phyloP scores from a whole-genome alignment of 1,140 invertebrate species.

The Bombus sibiricus region DNA sequence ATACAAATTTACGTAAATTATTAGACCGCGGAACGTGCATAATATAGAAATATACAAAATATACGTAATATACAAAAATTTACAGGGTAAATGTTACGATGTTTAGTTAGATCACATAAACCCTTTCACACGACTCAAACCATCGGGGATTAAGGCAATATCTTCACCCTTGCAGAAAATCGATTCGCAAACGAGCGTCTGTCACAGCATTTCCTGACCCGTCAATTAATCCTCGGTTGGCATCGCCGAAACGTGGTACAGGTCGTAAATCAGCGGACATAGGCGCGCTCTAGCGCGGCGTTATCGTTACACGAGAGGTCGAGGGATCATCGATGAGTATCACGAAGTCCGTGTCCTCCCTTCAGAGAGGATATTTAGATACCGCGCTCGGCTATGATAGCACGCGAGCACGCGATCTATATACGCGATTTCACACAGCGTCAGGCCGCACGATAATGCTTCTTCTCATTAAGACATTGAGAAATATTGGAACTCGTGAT shows the following conservation, averaged over 20 bases:
- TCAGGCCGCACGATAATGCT: conserved; percentile 58
- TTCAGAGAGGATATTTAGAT: conserved; percentile 50
- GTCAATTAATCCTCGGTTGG: conserved; percentile 14
- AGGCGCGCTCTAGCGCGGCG: neutral
- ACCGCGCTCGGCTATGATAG: conserved; percentile 43
- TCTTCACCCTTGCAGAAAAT: neutral
- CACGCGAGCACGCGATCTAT: conserved; percentile 63
- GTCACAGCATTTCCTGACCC: neutral
- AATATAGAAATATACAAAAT: too few species aligned
- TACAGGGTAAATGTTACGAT: too few species aligned
- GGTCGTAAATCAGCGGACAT: conserved; percentile 24
- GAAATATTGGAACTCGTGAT: conserved; percentile 68
- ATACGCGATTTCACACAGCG: conserved; percentile 55
- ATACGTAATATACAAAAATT: too few species aligned
- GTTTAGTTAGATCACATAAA: neutral
- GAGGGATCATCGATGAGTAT: conserved; percentile 48
- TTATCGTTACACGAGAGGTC: conserved; percentile 40
- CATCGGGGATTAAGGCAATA: neutral
- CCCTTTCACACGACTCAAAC: neutral
- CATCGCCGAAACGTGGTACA: conserved; percentile 14
- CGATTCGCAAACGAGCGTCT: neutral
- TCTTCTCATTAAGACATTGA: conserved; percentile 69
- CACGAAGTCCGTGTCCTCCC: conserved; percentile 35
- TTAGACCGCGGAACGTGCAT: too few species aligned
- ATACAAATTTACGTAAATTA: too few species aligned